Conservation (phyloP, 2,888 invertebrate species). For the Ceraclea dissimilis region DNA sequence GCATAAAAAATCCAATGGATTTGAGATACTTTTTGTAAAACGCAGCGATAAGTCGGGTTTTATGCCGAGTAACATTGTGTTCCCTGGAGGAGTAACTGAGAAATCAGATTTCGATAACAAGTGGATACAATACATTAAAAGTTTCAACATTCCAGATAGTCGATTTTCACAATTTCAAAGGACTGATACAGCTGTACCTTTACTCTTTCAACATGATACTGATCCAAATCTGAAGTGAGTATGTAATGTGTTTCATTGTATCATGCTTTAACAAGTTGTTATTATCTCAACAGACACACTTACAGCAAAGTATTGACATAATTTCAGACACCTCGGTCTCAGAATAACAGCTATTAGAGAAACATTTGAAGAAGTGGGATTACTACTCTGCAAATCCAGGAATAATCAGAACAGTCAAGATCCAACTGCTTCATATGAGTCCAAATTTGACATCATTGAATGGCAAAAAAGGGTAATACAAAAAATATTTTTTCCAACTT, state of each 20-base stretch:
- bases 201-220: constrained; percentile 39
- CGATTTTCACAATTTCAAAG: constrained; percentile 43
- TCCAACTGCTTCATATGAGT: constrained; percentile 32
- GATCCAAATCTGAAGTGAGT: constrained; percentile 15
- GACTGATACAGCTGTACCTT: constrained; percentile 35
- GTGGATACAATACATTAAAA: constrained; percentile 61
- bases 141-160: constrained; percentile 48
- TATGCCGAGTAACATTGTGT: constrained; percentile 73
- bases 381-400: constrained; percentile 57
- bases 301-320: too few species aligned
- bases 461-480: constrained; percentile 60
- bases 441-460: constrained; percentile 49
- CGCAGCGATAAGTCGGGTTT: constrained; percentile 61
- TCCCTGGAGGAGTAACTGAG: constrained; percentile 76
- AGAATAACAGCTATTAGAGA: constrained; percentile 78
- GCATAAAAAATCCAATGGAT: constrained; percentile 33
- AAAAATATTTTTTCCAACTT: too few species aligned
- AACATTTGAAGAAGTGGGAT: constrained; percentile 85
- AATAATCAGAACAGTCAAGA: constrained; percentile 32
- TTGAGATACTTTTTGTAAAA: constrained; percentile 52
- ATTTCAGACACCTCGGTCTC: constrained; percentile 58
- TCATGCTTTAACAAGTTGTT: not conserved
- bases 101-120: constrained; percentile 56
- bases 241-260: not conserved
- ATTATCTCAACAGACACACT: not conserved